Percentiles rank a stretch among this genome's conserved stretches.
These are phyloP conservation scores for Gobio occitaniae DNA, from an alignment of 2,797 vertebrate species.

Conservation along the genomic window DNA sequence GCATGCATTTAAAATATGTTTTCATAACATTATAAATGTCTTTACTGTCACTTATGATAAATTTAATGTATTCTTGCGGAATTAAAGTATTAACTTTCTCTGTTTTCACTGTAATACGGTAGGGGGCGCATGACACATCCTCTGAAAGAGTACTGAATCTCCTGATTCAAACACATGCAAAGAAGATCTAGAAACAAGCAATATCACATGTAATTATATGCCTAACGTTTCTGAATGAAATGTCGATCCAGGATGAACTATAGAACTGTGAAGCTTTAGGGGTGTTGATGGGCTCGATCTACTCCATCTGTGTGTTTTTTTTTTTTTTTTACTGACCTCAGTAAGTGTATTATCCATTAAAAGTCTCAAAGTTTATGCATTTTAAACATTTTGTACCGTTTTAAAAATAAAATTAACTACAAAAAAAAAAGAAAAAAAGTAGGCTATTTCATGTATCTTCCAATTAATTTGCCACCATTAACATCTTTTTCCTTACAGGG, in stretches of 20 bases:
- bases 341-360: background rate
- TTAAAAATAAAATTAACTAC: background rate
- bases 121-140: too few relatives aligned
- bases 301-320: too few relatives aligned
- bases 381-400: background rate
- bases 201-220: too few relatives aligned
- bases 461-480: background rate
- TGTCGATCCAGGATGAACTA: too few relatives aligned
- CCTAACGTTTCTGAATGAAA: too few relatives aligned
- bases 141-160: too few relatives aligned
- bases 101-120: too few relatives aligned
- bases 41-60: background rate
- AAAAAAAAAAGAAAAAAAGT: background rate
- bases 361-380: background rate
- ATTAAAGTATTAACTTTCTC: background rate
- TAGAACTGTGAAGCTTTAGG: too few relatives aligned
- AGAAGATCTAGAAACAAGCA: too few relatives aligned
- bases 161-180: too few relatives aligned
- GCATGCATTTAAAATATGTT: background rate
- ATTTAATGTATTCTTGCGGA: background rate
- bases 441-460: background rate
- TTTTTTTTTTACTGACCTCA: too few relatives aligned
- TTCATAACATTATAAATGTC: background rate
- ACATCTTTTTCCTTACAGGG: background rate
- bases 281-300: too few relatives aligned